Conservation (phyloP, 2,113 vertebrate genomes). For the Dissostichus mawsoni region DNA sequence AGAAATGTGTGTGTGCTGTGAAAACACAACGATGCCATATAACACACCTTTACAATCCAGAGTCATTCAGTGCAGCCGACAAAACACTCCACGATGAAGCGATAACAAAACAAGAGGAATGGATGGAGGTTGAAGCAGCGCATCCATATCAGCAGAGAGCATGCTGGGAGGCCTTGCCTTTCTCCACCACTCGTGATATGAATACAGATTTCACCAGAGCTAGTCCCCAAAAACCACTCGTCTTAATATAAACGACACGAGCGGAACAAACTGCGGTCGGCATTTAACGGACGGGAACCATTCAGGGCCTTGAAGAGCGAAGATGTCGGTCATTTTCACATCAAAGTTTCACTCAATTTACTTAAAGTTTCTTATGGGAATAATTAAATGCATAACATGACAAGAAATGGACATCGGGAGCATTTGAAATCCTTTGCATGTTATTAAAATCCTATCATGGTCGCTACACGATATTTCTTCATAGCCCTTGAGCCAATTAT, state of each 20-base stretch:
- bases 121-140: background rate
- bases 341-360: background rate
- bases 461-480: background rate
- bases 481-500: background rate
- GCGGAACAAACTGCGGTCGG: background rate
- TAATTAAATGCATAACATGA: background rate
- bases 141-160: slow-evolving; percentile 37
- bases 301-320: slow-evolving; percentile 3
- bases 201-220: too few relatives aligned
- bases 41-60: background rate
- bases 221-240: slow-evolving; percentile 11
- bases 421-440: too few relatives aligned
- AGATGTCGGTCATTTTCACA: background rate
- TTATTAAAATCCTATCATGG: background rate
- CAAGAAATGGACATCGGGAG: background rate
- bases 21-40: background rate
- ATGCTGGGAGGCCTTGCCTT: slow-evolving; percentile 18
- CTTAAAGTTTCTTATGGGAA: slow-evolving; percentile 3
- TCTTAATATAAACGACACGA: background rate
- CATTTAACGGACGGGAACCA: slow-evolving; percentile 14
- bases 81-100: background rate
- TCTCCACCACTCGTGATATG: slow-evolving; percentile 1
- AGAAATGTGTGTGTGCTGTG: background rate
- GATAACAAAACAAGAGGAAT: background rate
- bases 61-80: background rate